Percentiles rank a stretch among this genome's conserved stretches.
phyloP scores from a whole-genome alignment of 2,888 invertebrate species.

The Teleiodes luculella region DNA sequence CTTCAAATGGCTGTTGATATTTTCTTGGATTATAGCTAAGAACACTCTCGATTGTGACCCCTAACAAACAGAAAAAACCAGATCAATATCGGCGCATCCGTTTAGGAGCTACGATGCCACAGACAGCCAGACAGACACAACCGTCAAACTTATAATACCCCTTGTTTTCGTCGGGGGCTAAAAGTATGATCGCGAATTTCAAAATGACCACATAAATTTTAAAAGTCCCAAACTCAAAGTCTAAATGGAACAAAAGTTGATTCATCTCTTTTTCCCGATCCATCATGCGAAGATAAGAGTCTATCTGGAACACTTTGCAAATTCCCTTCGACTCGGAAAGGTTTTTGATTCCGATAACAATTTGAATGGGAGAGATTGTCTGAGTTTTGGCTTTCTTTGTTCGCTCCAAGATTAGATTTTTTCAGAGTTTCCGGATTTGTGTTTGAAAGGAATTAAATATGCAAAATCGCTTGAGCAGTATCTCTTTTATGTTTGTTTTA shows the following conservation, averaged over 20 bases:
- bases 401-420: constrained; percentile 1
- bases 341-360: constrained; percentile 10
- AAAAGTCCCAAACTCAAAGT: neutral
- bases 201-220: no score
- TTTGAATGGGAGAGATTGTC: constrained; percentile 11
- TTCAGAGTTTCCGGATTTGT: neutral
- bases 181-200: no score
- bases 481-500: neutral
- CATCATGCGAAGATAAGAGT: constrained; percentile 59
- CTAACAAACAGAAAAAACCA: no score
- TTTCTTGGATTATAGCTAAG: no score
- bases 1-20: no score
- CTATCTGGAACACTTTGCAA: constrained; percentile 17
- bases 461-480: neutral
- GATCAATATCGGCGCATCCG: no score
- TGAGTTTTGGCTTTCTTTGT: constrained; percentile 1
- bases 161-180: no score
- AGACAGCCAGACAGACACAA: no score
- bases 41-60: no score
- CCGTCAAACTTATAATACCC: no score
- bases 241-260: constrained; percentile 49
- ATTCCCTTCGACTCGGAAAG: constrained; percentile 19
- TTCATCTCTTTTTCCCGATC: constrained; percentile 60
- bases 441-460: neutral
- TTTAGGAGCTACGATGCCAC: no score